A percentile compares a stretch with the other conserved stretches of the same genome.
These are phyloP conservation scores for Triops longicaudatus DNA, from an alignment of 1,140 invertebrate species.

Conservation along the genomic window DNA sequence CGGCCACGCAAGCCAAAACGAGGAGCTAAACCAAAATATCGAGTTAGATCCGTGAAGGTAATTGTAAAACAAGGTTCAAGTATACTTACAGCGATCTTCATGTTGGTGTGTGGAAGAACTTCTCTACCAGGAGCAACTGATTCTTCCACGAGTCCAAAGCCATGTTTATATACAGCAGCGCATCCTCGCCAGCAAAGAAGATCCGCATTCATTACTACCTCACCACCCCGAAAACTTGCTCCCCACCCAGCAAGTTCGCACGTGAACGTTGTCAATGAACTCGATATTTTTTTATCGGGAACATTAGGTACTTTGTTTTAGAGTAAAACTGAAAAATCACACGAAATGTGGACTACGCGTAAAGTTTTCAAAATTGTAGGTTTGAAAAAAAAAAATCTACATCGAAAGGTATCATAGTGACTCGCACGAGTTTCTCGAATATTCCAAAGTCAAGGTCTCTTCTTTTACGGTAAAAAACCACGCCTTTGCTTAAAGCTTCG, in stretches of 20 bases:
- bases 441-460: neutral
- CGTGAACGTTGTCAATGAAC: neutral
- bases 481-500: neutral
- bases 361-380: too few species aligned
- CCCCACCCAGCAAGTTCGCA: neutral
- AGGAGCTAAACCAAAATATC: neutral
- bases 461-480: neutral
- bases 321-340: neutral
- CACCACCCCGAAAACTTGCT: neutral
- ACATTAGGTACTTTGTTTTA: neutral
- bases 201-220: neutral
- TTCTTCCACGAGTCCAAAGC: neutral
- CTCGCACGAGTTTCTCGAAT: neutral
- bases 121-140: slow-evolving; percentile 7
- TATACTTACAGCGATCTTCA: slow-evolving; percentile 34
- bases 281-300: neutral
- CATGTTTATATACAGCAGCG: neutral
- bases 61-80: neutral
- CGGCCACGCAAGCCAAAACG: slow-evolving; percentile 5
- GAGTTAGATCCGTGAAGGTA: neutral
- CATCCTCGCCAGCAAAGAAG: neutral
- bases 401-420: neutral
- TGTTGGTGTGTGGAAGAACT: slow-evolving; percentile 28
- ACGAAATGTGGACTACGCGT: too few species aligned
- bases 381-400: neutral